Evolutionary conservation across 92 coral and sea anemone genomes (phyloP).

Genomic region (Diadumene lineata): DNA sequence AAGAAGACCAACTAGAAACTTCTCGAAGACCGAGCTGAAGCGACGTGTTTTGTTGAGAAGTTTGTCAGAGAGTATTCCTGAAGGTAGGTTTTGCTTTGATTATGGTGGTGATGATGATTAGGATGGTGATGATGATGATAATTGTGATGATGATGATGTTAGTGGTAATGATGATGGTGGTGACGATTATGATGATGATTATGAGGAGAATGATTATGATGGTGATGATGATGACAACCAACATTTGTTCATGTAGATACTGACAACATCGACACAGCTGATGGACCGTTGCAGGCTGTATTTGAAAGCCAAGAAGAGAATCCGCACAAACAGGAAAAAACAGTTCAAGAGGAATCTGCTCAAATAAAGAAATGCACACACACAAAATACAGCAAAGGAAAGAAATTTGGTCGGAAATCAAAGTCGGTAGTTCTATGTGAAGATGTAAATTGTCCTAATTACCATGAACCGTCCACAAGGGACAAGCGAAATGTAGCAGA

Average conservation of each 20-base stretch:
- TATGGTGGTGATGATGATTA: neutral
- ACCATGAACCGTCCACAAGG: conserved; percentile 2
- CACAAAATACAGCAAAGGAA: neutral
- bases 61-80: conserved; percentile 32
- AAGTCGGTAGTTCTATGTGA: neutral
- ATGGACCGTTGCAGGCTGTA: neutral
- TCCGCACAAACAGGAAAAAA: neutral
- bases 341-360: neutral
- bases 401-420: neutral
- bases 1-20: conserved; percentile 27
- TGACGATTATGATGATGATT: conserved; percentile 1
- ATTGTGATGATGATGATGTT: neutral
- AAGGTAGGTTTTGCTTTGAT: conserved; percentile 3
- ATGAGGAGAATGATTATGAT: neutral
- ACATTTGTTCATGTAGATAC: neutral
- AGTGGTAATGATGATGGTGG: conserved; percentile 1
- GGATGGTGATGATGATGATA: neutral
- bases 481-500: neutral
- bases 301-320: conserved; percentile 5
- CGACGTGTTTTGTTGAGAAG: conserved; percentile 27
- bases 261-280: neutral
- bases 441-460: neutral
- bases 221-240: conserved; percentile 1
- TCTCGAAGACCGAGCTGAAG: conserved; percentile 12
- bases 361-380: neutral